Evolutionary conservation across 2,888 invertebrate species (phyloP).

Genomic region (Resseliella maxima): DNA sequence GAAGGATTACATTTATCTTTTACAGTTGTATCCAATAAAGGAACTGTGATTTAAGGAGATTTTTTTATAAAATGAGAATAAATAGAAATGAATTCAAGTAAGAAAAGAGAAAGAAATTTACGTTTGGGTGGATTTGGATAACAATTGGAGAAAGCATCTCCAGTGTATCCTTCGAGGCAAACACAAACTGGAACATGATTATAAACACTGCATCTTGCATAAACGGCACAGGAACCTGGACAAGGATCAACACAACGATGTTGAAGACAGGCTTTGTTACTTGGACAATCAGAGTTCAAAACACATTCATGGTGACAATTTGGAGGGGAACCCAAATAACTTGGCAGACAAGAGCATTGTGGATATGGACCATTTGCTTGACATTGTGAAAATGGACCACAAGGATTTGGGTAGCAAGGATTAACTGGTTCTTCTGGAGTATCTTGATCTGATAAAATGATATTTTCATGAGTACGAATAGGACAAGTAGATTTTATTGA

Average conservation of each 20-base stretch:
- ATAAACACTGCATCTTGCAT: slow-evolving; percentile 78
- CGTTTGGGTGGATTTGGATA: slow-evolving; percentile 58
- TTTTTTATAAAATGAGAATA: neutral
- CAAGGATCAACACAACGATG: slow-evolving; percentile 85
- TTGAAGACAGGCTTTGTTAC: slow-evolving; percentile 78
- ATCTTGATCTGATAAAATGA: slow-evolving; percentile 62
- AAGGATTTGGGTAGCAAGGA: slow-evolving; percentile 82
- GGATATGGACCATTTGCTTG: slow-evolving; percentile 75
- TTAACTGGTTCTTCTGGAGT: slow-evolving; percentile 68
- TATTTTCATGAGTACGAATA: no score
- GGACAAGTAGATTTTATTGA: no score
- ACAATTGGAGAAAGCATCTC: slow-evolving; percentile 82
- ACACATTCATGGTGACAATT: slow-evolving; percentile 85
- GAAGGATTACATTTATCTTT: slow-evolving; percentile 79
- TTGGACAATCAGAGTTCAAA: slow-evolving; percentile 81
- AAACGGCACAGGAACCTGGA: slow-evolving; percentile 79
- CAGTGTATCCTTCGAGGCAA: slow-evolving; percentile 77
- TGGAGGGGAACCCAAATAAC: slow-evolving; percentile 80
- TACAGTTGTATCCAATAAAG: slow-evolving; percentile 61
- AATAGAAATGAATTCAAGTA: neutral
- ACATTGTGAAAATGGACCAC: slow-evolving; percentile 82
- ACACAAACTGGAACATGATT: slow-evolving; percentile 83
- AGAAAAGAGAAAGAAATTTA: neutral
- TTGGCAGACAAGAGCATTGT: slow-evolving; percentile 78
- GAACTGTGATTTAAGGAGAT: neutral